Evolutionary conservation across 2,797 vertebrate species (phyloP), one percentile per base, ranked within the genome.

Genomic region (Gymnothorax reevesii): DNA sequence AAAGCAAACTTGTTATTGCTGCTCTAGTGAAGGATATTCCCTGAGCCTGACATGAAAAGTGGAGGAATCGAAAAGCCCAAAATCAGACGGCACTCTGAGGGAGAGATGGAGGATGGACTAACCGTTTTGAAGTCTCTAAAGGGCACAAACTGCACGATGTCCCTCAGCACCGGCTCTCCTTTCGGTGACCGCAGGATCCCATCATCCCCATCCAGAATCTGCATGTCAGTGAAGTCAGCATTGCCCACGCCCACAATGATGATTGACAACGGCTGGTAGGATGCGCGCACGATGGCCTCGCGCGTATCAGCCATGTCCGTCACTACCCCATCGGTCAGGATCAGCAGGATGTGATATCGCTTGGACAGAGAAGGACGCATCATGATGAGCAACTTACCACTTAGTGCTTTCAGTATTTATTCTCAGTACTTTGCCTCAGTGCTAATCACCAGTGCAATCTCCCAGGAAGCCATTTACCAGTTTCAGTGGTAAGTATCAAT

Each of bases 81-180:
- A 54, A 57, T 8, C 77, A 17, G 17, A 82, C 52, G 20, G 42
- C 15, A 20, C 9, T 2, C 3, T 54, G 13, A 22, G n/a, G 22
- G 80, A n/a, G 54, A 82, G 80, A 0, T 4, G 82, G 57, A n/a
- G 2, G 42, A n/a, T 17, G 25, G 49, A 87, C 86, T 84, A 90
- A 99, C 97, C 5, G 97, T 97, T 96, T 98, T 98, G 93, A 99
- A 98, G 90, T 99, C 98, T 84, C 97, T 95, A 95, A 99, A 99
- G 75, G 98, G 98, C 88, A 98, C 98, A 22, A 99, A 99, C 91
- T 98, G 98, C 84, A 99, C 98, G 0, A 99, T 98, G 95, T 98
- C 97, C 0, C 97, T 95, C 57, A 98, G 96, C 27, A 97, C 98
- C 0, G 97, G 97, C 88, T 99, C 97, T 3, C 98, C 98, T 89